Percentiles rank a stretch among this genome's conserved stretches.
phyloP scores from a whole-genome alignment of 2,888 invertebrate species.

The Zygothrica quintamaculata region DNA sequence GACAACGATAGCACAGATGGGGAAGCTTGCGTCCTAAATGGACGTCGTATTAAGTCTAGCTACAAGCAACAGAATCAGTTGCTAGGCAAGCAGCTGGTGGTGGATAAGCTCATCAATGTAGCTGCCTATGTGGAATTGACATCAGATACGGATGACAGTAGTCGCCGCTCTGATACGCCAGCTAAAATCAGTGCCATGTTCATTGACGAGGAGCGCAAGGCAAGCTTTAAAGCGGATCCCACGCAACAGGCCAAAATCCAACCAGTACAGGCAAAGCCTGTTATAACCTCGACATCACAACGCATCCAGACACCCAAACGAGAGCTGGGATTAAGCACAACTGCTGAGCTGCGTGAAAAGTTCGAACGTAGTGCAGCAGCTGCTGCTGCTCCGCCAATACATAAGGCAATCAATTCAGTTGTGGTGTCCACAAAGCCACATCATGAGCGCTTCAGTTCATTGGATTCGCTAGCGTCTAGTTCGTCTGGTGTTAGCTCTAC shows the following conservation, averaged over 20 bases:
- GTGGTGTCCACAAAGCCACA: constrained; percentile 67
- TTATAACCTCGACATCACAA: constrained; percentile 51
- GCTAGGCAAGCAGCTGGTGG: constrained; percentile 76
- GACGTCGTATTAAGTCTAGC: constrained; percentile 82
- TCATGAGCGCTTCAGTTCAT: constrained; percentile 84
- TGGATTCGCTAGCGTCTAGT: constrained; percentile 84
- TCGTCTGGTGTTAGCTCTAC: constrained; percentile 84
- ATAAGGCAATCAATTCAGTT: constrained; percentile 42
- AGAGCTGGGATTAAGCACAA: constrained; percentile 9
- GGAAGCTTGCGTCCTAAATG: constrained; percentile 81
- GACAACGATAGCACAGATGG: constrained; percentile 86
- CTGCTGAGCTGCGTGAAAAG: constrained; percentile 84
- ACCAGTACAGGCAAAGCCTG: constrained; percentile 49
- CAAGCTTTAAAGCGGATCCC: constrained; percentile 84
- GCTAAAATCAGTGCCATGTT: constrained; percentile 84
- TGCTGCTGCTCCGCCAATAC: constrained; percentile 37
- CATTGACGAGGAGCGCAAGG: constrained; percentile 84
- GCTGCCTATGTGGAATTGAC: constrained; percentile 84
- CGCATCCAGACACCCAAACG: constrained; percentile 49
- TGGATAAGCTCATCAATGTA: constrained; percentile 84
- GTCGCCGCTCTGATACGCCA: constrained; percentile 84
- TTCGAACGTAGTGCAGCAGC: constrained; percentile 80
- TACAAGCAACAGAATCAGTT: constrained; percentile 68
- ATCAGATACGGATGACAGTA: constrained; percentile 84
- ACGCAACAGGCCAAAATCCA: constrained; percentile 74